Evolutionary conservation across 2,888 invertebrate species (phyloP).

Genomic region (Calliopum simillimum): DNA sequence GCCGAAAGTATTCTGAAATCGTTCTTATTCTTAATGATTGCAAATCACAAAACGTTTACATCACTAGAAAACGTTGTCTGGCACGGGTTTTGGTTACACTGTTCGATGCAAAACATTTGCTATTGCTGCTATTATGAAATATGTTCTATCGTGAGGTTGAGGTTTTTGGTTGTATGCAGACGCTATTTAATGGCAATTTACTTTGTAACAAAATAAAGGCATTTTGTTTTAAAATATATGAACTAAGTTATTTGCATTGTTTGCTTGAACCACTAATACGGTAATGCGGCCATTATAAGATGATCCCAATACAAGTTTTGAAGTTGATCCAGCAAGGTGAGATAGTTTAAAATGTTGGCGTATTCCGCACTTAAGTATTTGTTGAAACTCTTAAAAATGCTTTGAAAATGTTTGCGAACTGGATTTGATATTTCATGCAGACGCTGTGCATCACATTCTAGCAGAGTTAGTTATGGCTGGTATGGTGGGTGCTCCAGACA

Average conservation of each 20-base stretch:
- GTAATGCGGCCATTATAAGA: constrained; percentile 78
- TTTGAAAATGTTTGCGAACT: constrained; percentile 99
- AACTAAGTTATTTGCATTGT: constrained; percentile 88
- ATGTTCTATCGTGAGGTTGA: constrained; percentile 98
- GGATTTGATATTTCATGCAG: constrained; percentile 96
- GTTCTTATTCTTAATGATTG: no score
- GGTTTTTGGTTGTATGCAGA: constrained; percentile 98
- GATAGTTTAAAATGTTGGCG: constrained; percentile 63
- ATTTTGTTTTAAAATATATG: constrained; percentile 96
- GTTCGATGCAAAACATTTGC: constrained; percentile 95
- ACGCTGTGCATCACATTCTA: constrained; percentile 91
- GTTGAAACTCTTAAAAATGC: constrained; percentile 99
- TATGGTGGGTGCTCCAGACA: constrained; percentile 99
- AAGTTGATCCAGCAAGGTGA: constrained; percentile 87
- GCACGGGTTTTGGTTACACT: constrained; percentile 95
- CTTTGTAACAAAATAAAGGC: constrained; percentile 99
- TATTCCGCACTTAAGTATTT: constrained; percentile 76
- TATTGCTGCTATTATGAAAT: constrained; percentile 96
- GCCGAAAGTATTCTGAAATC: no score
- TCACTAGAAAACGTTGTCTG: constrained; percentile 95
- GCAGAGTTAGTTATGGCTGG: constrained; percentile 99
- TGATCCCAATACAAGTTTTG: constrained; percentile 80
- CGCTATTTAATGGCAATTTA: constrained; percentile 95
- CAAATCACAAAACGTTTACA: no score
- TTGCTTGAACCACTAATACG: constrained; percentile 89